Conservation (phyloP, 2,797 vertebrate species). For the Artibeus lituratus region DNA sequence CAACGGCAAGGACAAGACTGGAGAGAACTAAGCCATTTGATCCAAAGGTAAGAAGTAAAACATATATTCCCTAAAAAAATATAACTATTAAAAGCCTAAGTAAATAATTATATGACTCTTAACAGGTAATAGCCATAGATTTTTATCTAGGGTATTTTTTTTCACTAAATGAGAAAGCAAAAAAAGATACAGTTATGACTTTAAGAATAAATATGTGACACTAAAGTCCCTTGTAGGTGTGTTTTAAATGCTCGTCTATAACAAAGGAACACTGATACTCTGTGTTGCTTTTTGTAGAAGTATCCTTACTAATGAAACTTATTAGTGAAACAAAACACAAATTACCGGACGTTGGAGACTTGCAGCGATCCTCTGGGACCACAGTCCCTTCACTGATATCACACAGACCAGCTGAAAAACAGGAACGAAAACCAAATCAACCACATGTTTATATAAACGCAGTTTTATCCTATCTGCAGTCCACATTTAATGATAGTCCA, state of each 20-base stretch:
- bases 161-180: constrained; percentile 20
- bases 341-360: constrained; percentile 98
- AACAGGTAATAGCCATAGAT: background rate
- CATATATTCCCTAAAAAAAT: background rate
- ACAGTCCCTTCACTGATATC: constrained; percentile 95
- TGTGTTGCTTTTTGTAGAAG: background rate
- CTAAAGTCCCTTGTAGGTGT: background rate
- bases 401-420: constrained; percentile 90
- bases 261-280: background rate
- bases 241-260: background rate
- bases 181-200: background rate
- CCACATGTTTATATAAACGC: background rate
- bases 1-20: background rate
- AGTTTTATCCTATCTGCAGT: background rate
- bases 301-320: constrained; percentile 28
- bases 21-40: background rate
- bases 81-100: constrained; percentile 35
- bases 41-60: background rate
- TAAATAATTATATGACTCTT: constrained; percentile 5
- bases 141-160: constrained; percentile 3
- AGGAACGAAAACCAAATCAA: constrained; percentile 53
- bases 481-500: background rate
- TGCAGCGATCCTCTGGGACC: constrained; percentile 97
- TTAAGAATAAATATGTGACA: background rate
- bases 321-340: too few relatives aligned